Evolutionary conservation across 2,797 vertebrate species (phyloP).

Genomic region (Euphonia xanthogaster): DNA sequence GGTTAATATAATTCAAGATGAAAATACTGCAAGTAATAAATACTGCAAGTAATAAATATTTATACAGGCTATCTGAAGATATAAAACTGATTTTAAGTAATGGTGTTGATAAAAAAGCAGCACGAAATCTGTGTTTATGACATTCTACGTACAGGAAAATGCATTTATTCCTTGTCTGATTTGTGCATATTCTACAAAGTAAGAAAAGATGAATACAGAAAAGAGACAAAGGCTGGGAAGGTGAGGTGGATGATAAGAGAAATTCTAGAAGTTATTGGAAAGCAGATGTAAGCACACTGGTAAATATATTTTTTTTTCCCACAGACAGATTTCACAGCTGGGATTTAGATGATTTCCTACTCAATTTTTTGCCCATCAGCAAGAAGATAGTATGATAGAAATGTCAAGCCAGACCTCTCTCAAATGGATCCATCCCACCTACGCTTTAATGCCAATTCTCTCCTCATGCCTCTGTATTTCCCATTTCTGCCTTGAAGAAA

Average conservation of each 20-base stretch:
- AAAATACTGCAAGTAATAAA: constrained; percentile 9
- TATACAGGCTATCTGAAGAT: background rate
- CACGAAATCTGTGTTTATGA: background rate
- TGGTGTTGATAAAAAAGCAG: background rate
- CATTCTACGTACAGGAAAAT: background rate
- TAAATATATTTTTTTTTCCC: constrained; percentile 6
- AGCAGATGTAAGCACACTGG: background rate
- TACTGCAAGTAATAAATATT: background rate
- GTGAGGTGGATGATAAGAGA: background rate
- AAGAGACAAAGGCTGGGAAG: background rate
- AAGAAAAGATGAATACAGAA: background rate
- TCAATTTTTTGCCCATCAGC: constrained; percentile 13
- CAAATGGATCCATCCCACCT: background rate
- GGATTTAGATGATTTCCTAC: constrained; percentile 6
- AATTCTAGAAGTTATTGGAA: background rate
- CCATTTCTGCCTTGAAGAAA: background rate
- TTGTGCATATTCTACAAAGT: background rate
- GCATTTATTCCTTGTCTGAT: background rate
- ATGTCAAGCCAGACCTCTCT: constrained; percentile 2
- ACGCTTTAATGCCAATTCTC: background rate
- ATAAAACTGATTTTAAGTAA: constrained; percentile 26
- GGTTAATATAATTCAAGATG: background rate
- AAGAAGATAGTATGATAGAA: background rate
- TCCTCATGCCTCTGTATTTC: background rate
- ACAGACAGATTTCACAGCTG: constrained; percentile 15